Evolutionary conservation across 2,888 invertebrate genomes (phyloP).

Genomic region (Galeopsomyia nigrocyanea): DNA sequence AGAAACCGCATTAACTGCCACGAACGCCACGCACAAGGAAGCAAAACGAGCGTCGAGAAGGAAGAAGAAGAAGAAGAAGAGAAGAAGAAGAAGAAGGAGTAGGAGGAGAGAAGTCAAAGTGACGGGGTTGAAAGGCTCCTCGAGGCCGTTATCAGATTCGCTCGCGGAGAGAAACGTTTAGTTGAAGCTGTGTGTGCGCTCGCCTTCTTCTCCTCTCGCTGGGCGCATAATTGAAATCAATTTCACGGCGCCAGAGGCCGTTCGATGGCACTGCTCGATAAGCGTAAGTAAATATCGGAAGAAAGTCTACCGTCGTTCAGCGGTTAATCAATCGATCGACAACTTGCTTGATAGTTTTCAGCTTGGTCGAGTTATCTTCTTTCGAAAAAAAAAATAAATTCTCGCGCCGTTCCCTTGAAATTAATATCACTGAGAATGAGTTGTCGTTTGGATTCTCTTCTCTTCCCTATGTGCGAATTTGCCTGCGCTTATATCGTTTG

Average conservation of each 20-base stretch:
- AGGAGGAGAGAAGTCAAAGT: no score
- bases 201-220: no score
- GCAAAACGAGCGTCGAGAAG: slow-evolving; percentile 10
- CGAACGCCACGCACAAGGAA: slow-evolving; percentile 20
- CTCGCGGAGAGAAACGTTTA: slow-evolving; percentile 22
- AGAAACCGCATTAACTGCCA: background rate
- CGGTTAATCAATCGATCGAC: no score
- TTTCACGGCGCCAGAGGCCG: slow-evolving; percentile 53
- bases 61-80: no score
- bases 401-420: no score
- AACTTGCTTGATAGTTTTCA: slow-evolving; percentile 14
- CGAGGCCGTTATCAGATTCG: slow-evolving; percentile 31
- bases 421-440: no score
- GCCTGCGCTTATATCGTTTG: slow-evolving; percentile 16
- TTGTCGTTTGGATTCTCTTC: no score
- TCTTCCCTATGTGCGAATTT: no score
- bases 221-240: slow-evolving; percentile 56
- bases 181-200: no score
- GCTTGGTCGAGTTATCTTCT: no score
- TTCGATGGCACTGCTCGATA: slow-evolving; percentile 40
- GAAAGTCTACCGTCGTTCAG: slow-evolving; percentile 49
- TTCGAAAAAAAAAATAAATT: no score
- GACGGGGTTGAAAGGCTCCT: background rate
- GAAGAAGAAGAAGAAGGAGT: no score
- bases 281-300: slow-evolving; percentile 49